phyloP scores from a whole-genome alignment of 2,113 vertebrate genomes.

The Xenopus tropicalis region DNA sequence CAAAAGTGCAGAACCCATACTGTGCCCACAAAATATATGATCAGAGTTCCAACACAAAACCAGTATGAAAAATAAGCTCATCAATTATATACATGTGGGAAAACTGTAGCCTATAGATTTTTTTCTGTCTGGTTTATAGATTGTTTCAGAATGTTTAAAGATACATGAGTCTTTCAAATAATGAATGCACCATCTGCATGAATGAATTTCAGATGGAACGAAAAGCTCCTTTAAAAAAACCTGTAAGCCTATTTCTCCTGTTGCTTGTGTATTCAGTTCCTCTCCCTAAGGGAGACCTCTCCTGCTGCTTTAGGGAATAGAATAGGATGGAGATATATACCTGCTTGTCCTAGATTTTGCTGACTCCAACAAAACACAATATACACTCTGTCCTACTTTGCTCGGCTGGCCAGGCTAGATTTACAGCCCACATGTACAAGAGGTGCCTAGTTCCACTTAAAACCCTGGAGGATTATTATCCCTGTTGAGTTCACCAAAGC shows the following conservation, averaged over 20 bases:
- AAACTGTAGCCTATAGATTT: no score
- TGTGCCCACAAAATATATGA: no score
- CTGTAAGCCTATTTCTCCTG: conserved; percentile 14
- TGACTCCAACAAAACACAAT: conserved; percentile 67
- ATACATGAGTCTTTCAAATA: no score
- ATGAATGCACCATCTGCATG: no score
- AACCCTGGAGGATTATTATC: conserved; percentile 75
- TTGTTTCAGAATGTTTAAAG: no score
- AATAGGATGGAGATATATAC: conserved; percentile 23
- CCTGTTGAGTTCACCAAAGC: conserved; percentile 79
- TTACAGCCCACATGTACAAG: conserved; percentile 58
- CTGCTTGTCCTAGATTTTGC: conserved; percentile 59
- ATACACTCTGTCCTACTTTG: conserved; percentile 71
- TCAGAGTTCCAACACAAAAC: no score
- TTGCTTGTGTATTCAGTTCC: conserved; percentile 18
- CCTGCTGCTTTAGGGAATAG: conserved; percentile 24
- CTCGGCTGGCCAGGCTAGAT: conserved; percentile 64
- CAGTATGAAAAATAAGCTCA: no score
- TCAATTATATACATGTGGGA: no score
- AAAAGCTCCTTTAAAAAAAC: conserved; percentile 7
- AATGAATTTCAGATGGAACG: no score
- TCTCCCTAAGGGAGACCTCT: conserved; percentile 9
- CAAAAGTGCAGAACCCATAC: no score
- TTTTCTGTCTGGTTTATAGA: no score
- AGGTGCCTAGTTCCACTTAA: conserved; percentile 75